Evolutionary conservation across 2,888 invertebrate species (phyloP), one percentile per base, ranked within the genome.

Genomic region (Dusona sp.): DNA sequence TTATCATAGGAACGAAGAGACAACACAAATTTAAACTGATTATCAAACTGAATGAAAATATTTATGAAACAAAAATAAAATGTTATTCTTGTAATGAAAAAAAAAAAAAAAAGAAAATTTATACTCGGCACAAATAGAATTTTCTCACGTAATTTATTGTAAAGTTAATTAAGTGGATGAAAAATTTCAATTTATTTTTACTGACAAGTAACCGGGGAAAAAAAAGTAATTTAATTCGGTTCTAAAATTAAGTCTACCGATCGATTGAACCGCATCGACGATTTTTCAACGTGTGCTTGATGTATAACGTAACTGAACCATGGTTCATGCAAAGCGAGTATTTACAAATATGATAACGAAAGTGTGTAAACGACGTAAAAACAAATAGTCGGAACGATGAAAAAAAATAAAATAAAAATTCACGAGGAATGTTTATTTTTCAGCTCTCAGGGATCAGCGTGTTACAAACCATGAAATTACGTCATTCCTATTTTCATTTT

Each of bases 291-390:
- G 89, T 92, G 90, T 90, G 91, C 90, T 92, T 92, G 91, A 70
- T 70, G 29, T 57, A 33, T 57, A 42, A 70, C 19, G n/a, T 70
- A 89, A 90, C 85, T 86, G 85, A 89, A 89, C 89, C 89, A 88
- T 88, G 89, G 89, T 84, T 88, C 92, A 92, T 92, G 92, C 92
- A 91, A 92, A 92, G 85, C 86, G 25, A 85, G 45, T 81, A 73
- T 22, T 19, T 54, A 29, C 51, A 42, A 48, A 42, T 42, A 29
- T 70, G 36, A 54, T 8, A 42, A 79, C 64, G 29, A 25, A 68
- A 13, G 25, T 25, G 16, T 68, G 25, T 68, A 13, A 48, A 75
- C 68, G 72, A 48, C 57, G 67, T 36, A 83, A 29, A 42, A 29
- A 45, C 68, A 84, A 79, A 45, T 68, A 33, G 73, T 68, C 29